These are phyloP conservation scores for Tychaedon coryphoeus DNA, from an alignment of 2,113 vertebrate species.

Conservation along the genomic window DNA sequence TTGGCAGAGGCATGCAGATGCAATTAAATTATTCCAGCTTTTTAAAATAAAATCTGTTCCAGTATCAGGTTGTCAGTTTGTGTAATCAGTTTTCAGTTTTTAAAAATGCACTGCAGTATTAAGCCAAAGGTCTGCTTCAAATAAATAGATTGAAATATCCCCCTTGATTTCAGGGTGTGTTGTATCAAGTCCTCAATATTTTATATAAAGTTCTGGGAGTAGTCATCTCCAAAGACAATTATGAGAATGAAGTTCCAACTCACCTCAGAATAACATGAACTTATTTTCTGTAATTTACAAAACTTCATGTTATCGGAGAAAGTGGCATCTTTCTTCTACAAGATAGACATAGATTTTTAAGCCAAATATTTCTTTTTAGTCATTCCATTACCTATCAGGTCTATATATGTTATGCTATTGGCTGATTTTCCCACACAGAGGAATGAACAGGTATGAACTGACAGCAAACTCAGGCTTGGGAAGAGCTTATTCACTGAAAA, in stretches of 20 bases:
- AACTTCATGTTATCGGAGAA: not conserved
- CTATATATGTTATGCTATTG: not conserved
- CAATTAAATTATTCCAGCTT: conserved; percentile 39
- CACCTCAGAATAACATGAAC: not conserved
- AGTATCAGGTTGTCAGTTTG: conserved; percentile 1
- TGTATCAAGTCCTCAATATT: not conserved
- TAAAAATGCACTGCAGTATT: not conserved
- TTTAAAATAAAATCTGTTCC: conserved; percentile 35
- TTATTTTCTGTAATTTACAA: not conserved
- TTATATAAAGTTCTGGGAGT: not conserved
- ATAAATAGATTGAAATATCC: not conserved
- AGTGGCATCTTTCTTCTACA: not conserved
- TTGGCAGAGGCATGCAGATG: not conserved
- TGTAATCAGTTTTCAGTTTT: not conserved
- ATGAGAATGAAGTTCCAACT: not conserved
- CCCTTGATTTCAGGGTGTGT: not conserved
- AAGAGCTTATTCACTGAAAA: not conserved
- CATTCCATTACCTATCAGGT: not conserved
- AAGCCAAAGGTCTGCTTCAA: not conserved
- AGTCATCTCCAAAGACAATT: not conserved
- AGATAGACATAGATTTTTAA: not conserved
- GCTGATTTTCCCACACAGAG: not conserved
- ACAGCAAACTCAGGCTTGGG: not conserved
- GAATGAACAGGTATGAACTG: not conserved
- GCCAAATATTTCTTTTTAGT: not conserved